phyloP scores from a whole-genome alignment of 2,797 vertebrate genomes.

The Chlorospingus flavigularis region DNA sequence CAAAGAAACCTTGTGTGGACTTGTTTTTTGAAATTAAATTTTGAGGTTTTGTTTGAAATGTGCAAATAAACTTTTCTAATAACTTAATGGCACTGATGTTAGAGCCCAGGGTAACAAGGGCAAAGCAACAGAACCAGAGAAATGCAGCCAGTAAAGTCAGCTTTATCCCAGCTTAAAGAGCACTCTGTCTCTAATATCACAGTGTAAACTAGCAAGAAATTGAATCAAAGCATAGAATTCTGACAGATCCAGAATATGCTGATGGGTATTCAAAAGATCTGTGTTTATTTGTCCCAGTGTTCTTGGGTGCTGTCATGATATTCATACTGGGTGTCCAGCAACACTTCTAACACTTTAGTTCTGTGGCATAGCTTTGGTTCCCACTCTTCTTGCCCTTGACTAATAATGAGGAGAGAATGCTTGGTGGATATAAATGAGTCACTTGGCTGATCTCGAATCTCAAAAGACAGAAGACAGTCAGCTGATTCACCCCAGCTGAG shows the following conservation, averaged over 20 bases:
- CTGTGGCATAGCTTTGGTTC: not conserved
- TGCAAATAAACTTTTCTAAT: not conserved
- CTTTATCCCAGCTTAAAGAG: not conserved
- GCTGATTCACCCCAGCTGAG: slow-evolving; percentile 3
- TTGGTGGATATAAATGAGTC: not conserved
- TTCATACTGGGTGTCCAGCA: not conserved
- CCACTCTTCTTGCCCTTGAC: not conserved
- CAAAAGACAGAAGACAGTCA: not conserved
- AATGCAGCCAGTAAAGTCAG: not conserved
- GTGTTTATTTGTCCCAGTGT: not conserved
- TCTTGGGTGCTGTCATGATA: not conserved
- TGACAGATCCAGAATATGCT: not conserved
- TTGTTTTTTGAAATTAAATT: not conserved
- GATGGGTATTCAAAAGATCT: not conserved
- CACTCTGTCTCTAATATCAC: not conserved
- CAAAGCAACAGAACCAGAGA: not conserved
- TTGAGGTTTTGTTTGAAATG: not conserved
- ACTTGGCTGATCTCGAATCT: not conserved
- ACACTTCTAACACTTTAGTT: not conserved
- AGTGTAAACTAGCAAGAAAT: not conserved
- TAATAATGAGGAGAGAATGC: not conserved
- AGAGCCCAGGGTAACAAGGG: not conserved
- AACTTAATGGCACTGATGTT: not conserved
- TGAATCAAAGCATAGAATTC: not conserved
- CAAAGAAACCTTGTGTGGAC: not conserved